A percentile compares a stretch with the other conserved stretches of the same genome.
Conservation (phyloP, 2,888 invertebrate genomes). For the Isotomurus palustris region DNA sequence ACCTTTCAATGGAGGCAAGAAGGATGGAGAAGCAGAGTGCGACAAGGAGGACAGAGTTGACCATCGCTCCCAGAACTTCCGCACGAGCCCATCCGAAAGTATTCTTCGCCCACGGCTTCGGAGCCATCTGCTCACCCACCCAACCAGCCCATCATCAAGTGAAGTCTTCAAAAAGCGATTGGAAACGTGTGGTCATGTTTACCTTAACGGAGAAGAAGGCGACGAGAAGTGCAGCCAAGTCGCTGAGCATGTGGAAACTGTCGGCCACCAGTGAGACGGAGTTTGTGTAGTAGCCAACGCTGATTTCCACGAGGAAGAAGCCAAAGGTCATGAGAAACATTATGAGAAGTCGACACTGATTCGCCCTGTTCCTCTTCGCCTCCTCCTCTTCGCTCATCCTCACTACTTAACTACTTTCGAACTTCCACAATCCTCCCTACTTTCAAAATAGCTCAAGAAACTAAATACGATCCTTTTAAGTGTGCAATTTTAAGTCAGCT, state of each 20-base stretch:
- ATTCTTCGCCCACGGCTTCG: slow-evolving; percentile 96
- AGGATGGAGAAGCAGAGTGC: slow-evolving; percentile 97
- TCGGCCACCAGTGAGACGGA: slow-evolving; percentile 96
- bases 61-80: slow-evolving; percentile 93
- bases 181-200: slow-evolving; percentile 48
- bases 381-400: too few relatives aligned
- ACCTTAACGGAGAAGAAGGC: slow-evolving; percentile 95
- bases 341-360: slow-evolving; percentile 83
- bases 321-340: slow-evolving; percentile 89
- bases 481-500: too few relatives aligned
- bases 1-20: slow-evolving; percentile 91
- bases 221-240: slow-evolving; percentile 91
- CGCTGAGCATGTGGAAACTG: slow-evolving; percentile 97
- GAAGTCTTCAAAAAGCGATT: slow-evolving; percentile 46
- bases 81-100: slow-evolving; percentile 99
- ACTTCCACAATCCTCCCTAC: too few relatives aligned
- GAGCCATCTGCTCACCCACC: slow-evolving; percentile 91
- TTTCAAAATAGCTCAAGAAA: too few relatives aligned
- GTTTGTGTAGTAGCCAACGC: slow-evolving; percentile 93
- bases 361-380: slow-evolving; percentile 56
- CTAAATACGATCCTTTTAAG: too few relatives aligned
- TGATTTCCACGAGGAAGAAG: slow-evolving; percentile 93
- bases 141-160: too few relatives aligned
- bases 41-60: slow-evolving; percentile 96
- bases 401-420: too few relatives aligned